phyloP scores from a whole-genome alignment of 2,797 vertebrate species.

The Sebastes wilsoni region DNA sequence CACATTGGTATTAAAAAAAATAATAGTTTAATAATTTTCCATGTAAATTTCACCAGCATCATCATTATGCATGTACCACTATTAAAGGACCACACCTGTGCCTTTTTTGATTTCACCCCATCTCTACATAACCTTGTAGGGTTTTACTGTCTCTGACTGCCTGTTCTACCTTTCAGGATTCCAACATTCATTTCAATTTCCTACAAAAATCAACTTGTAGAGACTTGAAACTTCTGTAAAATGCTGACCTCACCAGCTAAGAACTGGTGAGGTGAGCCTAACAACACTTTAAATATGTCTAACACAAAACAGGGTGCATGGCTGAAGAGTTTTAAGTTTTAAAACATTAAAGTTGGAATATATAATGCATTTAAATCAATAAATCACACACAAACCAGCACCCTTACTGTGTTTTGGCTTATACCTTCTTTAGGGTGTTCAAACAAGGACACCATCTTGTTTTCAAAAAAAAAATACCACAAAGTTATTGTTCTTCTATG shows the following conservation, averaged over 20 bases:
- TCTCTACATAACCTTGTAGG: background rate
- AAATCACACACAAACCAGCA: background rate
- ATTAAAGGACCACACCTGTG: background rate
- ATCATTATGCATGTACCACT: no score
- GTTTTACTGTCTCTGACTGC: background rate
- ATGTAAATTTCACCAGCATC: background rate
- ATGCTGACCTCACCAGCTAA: no score
- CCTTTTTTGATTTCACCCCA: background rate
- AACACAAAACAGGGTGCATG: no score
- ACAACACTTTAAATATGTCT: no score
- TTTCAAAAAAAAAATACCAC: background rate
- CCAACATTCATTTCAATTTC: background rate
- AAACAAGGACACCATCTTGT: background rate
- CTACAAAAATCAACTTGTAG: background rate
- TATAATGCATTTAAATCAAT: no score
- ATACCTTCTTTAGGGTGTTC: background rate
- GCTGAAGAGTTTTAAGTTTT: no score
- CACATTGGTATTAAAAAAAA: no score
- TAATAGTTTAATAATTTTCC: background rate
- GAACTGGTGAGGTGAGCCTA: no score
- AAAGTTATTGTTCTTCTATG: background rate
- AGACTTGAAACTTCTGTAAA: no score
- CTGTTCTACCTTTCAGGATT: background rate
- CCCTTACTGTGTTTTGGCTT: background rate
- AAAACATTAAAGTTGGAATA: no score